Conservation (phyloP, 2,113 vertebrate species). For the Gyps fulvus region DNA sequence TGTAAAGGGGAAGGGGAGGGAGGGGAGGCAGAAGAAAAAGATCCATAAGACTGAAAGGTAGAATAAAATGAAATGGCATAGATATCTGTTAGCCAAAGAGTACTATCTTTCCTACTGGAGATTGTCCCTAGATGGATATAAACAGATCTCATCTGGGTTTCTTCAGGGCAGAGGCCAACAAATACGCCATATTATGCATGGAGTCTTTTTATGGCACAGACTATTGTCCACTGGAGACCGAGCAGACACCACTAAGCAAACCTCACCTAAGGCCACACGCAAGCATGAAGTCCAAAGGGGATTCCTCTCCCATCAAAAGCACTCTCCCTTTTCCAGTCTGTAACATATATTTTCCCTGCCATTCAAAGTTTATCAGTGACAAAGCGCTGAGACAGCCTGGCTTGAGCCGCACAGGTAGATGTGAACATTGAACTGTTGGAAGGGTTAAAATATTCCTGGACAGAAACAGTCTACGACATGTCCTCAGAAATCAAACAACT, state of each 20-base stretch:
- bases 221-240: slow-evolving; percentile 23
- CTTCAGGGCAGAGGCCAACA: slow-evolving; percentile 16
- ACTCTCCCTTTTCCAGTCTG: background rate
- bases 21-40: background rate
- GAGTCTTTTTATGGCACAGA: slow-evolving; percentile 45
- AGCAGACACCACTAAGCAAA: slow-evolving; percentile 21
- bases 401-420: background rate
- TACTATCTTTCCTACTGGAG: background rate
- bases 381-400: background rate
- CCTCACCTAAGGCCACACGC: slow-evolving; percentile 50
- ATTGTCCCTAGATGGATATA: slow-evolving; percentile 49
- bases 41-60: slow-evolving; percentile 5
- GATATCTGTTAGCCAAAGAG: slow-evolving; percentile 22
- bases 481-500: background rate
- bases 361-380: background rate
- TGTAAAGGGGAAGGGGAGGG: too few relatives aligned
- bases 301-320: background rate
- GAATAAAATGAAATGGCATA: slow-evolving; percentile 44
- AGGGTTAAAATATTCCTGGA: background rate
- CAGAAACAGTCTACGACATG: background rate
- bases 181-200: slow-evolving; percentile 2
- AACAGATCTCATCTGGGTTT: slow-evolving; percentile 17
- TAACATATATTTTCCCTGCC: background rate
- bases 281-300: background rate
- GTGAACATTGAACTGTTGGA: background rate